Percentiles rank a stretch among this genome's conserved stretches.
Conservation (phyloP, 2,888 invertebrate genomes). For the Sesamia inferens region DNA sequence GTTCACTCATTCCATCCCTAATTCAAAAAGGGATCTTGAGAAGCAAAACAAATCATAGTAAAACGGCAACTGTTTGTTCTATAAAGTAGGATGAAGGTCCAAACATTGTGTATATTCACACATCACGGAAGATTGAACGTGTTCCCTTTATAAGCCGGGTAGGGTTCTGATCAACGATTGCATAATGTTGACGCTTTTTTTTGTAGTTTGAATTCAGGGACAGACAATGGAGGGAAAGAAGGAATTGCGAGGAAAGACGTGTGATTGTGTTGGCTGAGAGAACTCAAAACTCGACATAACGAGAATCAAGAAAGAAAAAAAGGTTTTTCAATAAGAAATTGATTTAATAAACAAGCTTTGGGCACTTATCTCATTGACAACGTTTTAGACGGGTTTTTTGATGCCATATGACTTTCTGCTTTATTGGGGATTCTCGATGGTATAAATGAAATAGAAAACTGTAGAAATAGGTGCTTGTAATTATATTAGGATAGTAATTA, state of each 20-base stretch:
- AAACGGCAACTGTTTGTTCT: slow-evolving; percentile 41
- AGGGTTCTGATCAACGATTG: slow-evolving; percentile 36
- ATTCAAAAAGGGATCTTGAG: slow-evolving; percentile 37
- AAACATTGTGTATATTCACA: slow-evolving; percentile 55
- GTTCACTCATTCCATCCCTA: slow-evolving; percentile 15
- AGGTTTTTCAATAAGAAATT: too few species aligned
- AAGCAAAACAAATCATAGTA: slow-evolving; percentile 61
- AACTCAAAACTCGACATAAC: not conserved
- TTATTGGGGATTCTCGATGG: too few species aligned
- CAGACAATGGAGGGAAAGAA: too few species aligned
- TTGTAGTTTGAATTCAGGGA: not conserved
- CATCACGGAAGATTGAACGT: slow-evolving; percentile 59
- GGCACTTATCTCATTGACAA: too few species aligned
- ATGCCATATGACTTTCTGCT: too few species aligned
- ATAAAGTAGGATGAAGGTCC: slow-evolving; percentile 52
- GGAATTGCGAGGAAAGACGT: not conserved
- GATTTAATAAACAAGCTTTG: too few species aligned
- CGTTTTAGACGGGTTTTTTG: too few species aligned
- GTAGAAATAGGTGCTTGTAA: too few species aligned
- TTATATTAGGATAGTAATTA: too few species aligned
- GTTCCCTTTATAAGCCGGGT: slow-evolving; percentile 46
- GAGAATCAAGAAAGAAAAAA: not conserved
- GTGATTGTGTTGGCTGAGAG: not conserved
- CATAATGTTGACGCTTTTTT: slow-evolving; percentile 26
- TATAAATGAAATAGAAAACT: too few species aligned